phyloP scores from a whole-genome alignment of 2,797 vertebrate genomes.

The Amblyopsis hoosieri region DNA sequence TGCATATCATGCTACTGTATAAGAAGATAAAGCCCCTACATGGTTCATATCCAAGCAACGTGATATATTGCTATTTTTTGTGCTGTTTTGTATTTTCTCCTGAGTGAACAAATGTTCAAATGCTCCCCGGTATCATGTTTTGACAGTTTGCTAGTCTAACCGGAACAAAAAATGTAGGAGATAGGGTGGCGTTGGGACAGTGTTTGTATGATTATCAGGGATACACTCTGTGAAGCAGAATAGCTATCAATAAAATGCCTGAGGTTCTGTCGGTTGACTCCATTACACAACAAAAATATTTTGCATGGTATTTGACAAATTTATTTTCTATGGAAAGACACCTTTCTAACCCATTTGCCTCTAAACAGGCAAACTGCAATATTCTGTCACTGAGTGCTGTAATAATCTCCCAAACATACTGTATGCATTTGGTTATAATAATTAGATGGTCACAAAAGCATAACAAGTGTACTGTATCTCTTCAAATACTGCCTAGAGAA shows the following conservation, averaged over 20 bases:
- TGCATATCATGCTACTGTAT: slow-evolving; percentile 24
- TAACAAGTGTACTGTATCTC: too few species aligned
- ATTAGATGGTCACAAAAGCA: too few species aligned
- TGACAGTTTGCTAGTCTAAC: slow-evolving; percentile 49
- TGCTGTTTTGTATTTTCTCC: slow-evolving; percentile 43
- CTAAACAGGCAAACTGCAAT: too few species aligned
- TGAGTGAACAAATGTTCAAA: slow-evolving; percentile 36
- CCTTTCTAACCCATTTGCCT: too few species aligned
- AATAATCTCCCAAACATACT: too few species aligned
- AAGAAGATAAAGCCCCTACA: slow-evolving; percentile 45
- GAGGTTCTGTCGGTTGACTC: slow-evolving; percentile 10
- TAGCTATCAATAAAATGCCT: slow-evolving; percentile 13
- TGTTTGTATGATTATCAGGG: slow-evolving; percentile 21
- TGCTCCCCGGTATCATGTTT: slow-evolving; percentile 48
- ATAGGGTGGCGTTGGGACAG: slow-evolving; percentile 49
- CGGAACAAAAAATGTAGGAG: slow-evolving; percentile 35
- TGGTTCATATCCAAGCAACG: slow-evolving; percentile 45
- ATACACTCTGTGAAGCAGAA: slow-evolving; percentile 27
- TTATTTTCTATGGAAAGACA: neutral
- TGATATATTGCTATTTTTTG: slow-evolving; percentile 42
- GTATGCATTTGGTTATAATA: too few species aligned
- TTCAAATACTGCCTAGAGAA: too few species aligned
- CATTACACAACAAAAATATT: slow-evolving; percentile 22
- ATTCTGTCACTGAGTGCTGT: too few species aligned
- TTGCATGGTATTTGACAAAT: slow-evolving; percentile 22